A percentile compares a stretch with the other conserved stretches of the same genome.
Evolutionary conservation across 2,113 vertebrate genomes (phyloP).

Genomic region (Daubentonia madagascariensis): DNA sequence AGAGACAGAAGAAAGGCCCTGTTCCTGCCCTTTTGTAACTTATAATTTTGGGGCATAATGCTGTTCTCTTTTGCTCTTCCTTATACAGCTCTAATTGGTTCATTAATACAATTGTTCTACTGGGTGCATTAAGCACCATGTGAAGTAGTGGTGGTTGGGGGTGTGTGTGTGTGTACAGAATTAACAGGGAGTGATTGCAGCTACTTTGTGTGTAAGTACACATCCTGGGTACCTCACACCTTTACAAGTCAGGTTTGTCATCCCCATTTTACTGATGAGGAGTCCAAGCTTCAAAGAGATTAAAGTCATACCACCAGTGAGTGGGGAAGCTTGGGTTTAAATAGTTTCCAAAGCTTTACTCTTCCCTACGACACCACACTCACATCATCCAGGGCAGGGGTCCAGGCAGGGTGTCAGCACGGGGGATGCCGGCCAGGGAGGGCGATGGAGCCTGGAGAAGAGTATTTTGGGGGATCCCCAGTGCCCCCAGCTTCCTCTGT

Average conservation of each 20-base stretch:
- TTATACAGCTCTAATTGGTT: background rate
- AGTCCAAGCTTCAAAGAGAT: background rate
- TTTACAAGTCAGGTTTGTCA: background rate
- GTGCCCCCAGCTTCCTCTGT: background rate
- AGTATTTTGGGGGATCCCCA: fast-evolving
- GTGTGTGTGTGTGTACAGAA: background rate
- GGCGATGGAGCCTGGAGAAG: background rate
- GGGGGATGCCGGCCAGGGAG: fast-evolving
- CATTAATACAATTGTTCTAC: background rate
- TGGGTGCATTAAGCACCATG: background rate
- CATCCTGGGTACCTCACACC: background rate
- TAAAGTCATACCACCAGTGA: background rate
- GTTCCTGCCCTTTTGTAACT: background rate
- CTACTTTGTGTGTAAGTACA: background rate
- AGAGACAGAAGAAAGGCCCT: background rate
- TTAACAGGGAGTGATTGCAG: background rate
- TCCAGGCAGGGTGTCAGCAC: background rate
- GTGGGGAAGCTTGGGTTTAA: background rate
- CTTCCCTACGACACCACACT: background rate
- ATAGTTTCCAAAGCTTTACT: background rate
- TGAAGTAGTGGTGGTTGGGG: background rate
- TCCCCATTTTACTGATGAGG: background rate
- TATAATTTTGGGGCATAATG: background rate
- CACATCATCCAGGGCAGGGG: background rate
- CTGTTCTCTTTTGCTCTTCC: background rate